Evolutionary conservation across 2,888 invertebrate genomes (phyloP).

Genomic region (Drosophila pseudotalamancana): DNA sequence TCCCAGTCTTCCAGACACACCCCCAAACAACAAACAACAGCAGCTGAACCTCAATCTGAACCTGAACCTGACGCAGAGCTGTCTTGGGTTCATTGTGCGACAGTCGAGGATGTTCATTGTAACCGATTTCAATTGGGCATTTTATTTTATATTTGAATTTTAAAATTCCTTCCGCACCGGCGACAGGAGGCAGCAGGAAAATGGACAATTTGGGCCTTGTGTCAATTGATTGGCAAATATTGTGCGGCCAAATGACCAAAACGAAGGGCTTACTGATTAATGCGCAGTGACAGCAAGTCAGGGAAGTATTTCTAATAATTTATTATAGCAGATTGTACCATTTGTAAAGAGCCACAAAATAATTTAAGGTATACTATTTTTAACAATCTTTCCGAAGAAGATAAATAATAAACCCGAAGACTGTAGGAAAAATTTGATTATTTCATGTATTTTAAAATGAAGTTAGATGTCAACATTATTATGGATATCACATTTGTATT

Average conservation of each 20-base stretch:
- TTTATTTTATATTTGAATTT: constrained; percentile 83
- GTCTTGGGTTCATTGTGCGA: constrained; percentile 69
- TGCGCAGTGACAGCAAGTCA: constrained; percentile 66
- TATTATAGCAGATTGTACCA: background rate
- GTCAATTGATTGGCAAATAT: constrained; percentile 84
- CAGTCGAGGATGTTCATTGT: constrained; percentile 70
- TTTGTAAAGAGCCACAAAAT: too few species aligned
- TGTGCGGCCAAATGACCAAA: constrained; percentile 66
- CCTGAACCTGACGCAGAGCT: constrained; percentile 26
- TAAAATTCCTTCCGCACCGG: constrained; percentile 81
- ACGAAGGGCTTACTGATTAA: constrained; percentile 77
- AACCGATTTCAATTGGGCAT: constrained; percentile 82
- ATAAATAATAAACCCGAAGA: too few species aligned
- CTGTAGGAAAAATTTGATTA: too few species aligned
- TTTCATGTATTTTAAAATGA: too few species aligned
- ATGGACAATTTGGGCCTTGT: constrained; percentile 84
- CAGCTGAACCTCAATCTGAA: constrained; percentile 42
- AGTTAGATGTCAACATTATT: too few species aligned
- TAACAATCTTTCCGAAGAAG: too few species aligned
- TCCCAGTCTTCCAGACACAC: background rate
- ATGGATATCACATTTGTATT: too few species aligned
- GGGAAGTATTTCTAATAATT: constrained; percentile 12
- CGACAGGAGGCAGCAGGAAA: constrained; percentile 81
- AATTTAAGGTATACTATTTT: too few species aligned
- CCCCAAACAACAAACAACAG: constrained; percentile 1